phyloP scores from a whole-genome alignment of 2,888 invertebrate genomes.

The Megaustenia siamemsis region DNA sequence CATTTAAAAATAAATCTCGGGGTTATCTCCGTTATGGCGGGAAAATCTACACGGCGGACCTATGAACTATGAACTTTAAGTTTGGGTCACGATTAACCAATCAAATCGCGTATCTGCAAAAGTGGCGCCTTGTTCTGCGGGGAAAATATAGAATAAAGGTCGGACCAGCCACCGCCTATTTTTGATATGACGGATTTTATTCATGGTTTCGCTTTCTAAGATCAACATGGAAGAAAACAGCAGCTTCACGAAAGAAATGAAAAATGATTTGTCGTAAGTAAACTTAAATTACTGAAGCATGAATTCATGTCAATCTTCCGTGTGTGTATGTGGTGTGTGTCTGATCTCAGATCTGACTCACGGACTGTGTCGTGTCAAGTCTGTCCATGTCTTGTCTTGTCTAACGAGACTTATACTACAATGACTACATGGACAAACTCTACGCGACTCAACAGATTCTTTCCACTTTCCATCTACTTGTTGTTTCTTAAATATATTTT shows the following conservation, averaged over 20 bases:
- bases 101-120: not conserved
- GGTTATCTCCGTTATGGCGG: slow-evolving; percentile 32
- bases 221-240: not conserved
- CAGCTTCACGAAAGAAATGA: not conserved
- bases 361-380: no score
- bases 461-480: no score
- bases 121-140: slow-evolving; percentile 40
- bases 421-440: no score
- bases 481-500: no score
- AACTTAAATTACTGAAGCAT: not conserved
- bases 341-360: no score
- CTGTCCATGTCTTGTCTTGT: no score
- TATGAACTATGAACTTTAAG: slow-evolving; percentile 3
- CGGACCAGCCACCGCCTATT: slow-evolving; percentile 34
- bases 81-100: not conserved
- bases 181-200: not conserved
- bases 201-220: not conserved
- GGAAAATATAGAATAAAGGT: slow-evolving; percentile 19
- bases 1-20: no score
- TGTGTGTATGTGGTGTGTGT: no score
- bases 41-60: slow-evolving; percentile 1
- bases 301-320: no score
- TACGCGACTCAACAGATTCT: no score
- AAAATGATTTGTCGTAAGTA: slow-evolving; percentile 27
- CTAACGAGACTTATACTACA: no score